These are phyloP conservation scores for Mercenaria mercenaria DNA, from an alignment of 1,140 invertebrate genomes.

Conservation along the genomic window DNA sequence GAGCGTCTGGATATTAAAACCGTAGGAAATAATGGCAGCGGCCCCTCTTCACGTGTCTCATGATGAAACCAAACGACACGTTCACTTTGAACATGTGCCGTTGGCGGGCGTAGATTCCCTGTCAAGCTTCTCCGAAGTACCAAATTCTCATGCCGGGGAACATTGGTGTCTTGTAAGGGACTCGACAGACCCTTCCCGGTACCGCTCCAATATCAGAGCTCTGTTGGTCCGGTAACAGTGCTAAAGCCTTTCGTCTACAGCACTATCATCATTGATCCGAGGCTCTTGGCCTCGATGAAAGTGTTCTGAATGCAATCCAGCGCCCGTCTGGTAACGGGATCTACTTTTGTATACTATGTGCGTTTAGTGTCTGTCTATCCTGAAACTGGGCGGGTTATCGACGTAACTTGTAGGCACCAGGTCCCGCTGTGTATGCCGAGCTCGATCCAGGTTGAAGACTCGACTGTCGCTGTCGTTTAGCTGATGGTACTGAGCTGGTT, in stretches of 20 bases:
- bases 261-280: background rate
- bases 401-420: background rate
- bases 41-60: constrained; percentile 5
- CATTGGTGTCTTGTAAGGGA: constrained; percentile 3
- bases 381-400: background rate
- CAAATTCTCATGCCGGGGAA: too few relatives aligned
- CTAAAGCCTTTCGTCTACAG: background rate
- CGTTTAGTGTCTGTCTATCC: background rate
- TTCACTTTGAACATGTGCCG: background rate
- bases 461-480: background rate
- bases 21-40: background rate
- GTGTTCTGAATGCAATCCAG: too few relatives aligned
- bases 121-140: background rate
- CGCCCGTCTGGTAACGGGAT: background rate
- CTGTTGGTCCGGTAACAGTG: background rate
- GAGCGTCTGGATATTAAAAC: too few relatives aligned
- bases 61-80: background rate
- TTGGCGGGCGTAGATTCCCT: constrained; percentile 18
- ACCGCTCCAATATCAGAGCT: too few relatives aligned
- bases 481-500: background rate
- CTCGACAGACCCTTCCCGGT: background rate
- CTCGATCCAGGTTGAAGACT: background rate
- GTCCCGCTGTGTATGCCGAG: background rate
- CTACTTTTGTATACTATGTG: background rate
- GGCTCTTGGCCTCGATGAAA: background rate